Base-by-base conservation (phyloP, 2,888 invertebrate species). In the Drosophila neotestacea region DNA sequence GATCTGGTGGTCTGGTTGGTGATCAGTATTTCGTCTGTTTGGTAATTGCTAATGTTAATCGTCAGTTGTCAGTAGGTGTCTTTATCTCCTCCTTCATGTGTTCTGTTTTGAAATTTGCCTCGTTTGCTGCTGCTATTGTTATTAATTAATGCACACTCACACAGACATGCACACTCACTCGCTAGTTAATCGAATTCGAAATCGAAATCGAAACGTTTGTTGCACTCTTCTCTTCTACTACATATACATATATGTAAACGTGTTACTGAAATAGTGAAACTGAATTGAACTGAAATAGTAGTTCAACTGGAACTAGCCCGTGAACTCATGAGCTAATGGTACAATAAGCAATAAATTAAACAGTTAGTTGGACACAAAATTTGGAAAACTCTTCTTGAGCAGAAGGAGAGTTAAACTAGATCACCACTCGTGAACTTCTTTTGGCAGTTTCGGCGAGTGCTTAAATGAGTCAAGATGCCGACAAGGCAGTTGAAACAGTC, bases 391-490 rank as follows among this genome's bases (percentile, higher is more conserved):
- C 16, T 9, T 10, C 16, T 9, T 32, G 32, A 6, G 9, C 32
- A 7, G 13, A 22, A 2, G 22, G 22, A 22, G 7, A 70, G 34
- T 16, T 55, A 22, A 55, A 51, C 16, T 38, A 47, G 38, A 10
- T 7, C 16, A 42, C 1, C 0, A 16, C 5, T 51, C 22, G n/a
- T n/a, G 13, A 48, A 34, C 42, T 4, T 13, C 2, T 41, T 13
- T 13, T 2, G 16, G 6, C 41, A 13, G 7, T 30, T 50, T 41
- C 41, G 13, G n/a, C 22, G 52, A 36, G 36, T 59, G 38, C 41
- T 30, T 70, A 81, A 92, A 92, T 92, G 92, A 91, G 89, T 89
- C 91, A 92, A 85, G 88, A 92, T 92, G 92, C 78, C 65, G 81
- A 67, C 77, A 90, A 83, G 62, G 68, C 73, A 39, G 42, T 32